Evolutionary conservation across 92 coral and sea anemone species (phyloP).

Genomic region (Umimayanthus kanabou): DNA sequence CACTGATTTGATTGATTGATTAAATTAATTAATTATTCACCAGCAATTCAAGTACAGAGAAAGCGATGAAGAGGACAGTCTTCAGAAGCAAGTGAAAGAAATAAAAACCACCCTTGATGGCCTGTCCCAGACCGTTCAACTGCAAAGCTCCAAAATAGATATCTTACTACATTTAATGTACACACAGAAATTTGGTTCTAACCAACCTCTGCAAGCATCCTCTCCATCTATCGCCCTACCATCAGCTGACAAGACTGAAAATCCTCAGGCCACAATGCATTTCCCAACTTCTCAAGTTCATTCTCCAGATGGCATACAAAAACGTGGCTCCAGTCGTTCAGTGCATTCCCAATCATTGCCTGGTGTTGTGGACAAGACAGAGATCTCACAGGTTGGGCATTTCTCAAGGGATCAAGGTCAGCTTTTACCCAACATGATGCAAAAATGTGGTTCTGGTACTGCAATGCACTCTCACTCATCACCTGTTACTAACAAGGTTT

Average conservation of each 20-base stretch:
- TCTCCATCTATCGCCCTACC: background rate
- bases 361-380: background rate
- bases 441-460: background rate
- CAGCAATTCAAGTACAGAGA: background rate
- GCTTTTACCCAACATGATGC: background rate
- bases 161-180: background rate
- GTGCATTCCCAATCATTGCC: background rate
- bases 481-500: background rate
- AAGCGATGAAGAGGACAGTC: background rate
- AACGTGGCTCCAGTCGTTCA: background rate
- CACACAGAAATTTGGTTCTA: background rate
- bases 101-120: background rate
- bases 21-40: no score
- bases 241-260: background rate
- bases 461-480: background rate
- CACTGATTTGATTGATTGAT: background rate
- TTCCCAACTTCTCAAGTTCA: background rate
- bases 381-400: background rate
- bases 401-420: background rate
- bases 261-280: background rate
- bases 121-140: background rate
- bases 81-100: background rate
- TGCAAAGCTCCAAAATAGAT: background rate
- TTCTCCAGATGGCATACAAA: background rate
- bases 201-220: background rate